These are phyloP conservation scores for Peromyscus eremicus DNA, from an alignment of 2,797 vertebrate species.

Conservation along the genomic window DNA sequence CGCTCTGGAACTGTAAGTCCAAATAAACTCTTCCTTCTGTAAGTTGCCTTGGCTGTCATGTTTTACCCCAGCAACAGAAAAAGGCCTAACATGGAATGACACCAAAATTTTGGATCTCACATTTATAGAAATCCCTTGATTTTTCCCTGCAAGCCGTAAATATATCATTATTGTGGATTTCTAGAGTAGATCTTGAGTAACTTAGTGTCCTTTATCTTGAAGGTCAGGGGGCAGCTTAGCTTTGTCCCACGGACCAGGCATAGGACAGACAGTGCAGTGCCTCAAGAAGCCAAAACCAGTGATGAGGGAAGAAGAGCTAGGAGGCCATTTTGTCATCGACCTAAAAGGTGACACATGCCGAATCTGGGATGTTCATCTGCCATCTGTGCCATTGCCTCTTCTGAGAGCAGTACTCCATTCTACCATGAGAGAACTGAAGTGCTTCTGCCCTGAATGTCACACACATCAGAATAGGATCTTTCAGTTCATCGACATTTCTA, in stretches of 20 bases:
- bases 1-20: background rate
- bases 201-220: background rate
- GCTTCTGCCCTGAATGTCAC: background rate
- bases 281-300: background rate
- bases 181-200: background rate
- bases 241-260: background rate
- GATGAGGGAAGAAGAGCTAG: too few relatives aligned
- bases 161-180: background rate
- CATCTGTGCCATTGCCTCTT: accelerated
- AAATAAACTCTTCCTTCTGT: background rate
- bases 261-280: background rate
- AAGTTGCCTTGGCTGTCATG: background rate
- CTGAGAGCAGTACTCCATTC: background rate
- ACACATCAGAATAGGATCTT: background rate
- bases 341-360: background rate
- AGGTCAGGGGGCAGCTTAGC: background rate
- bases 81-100: background rate
- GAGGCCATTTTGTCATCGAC: accelerated
- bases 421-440: background rate
- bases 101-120: background rate
- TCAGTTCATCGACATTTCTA: background rate
- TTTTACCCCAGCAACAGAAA: background rate
- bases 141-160: background rate
- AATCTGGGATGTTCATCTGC: accelerated
- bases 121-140: background rate